phyloP scores from a whole-genome alignment of 2,797 vertebrate species.

The Petrocephalus sullivani region DNA sequence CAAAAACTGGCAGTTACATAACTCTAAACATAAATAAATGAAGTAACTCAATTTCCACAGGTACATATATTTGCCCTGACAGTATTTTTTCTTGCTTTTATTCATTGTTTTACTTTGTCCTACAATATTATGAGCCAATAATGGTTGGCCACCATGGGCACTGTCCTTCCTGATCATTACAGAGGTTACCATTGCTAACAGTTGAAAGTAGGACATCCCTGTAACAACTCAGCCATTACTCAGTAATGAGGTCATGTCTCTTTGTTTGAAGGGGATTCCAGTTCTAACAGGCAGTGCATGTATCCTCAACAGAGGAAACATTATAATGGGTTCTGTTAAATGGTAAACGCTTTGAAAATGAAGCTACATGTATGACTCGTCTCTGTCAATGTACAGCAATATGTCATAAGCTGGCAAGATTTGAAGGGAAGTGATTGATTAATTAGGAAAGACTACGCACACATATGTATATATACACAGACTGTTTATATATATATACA shows the following conservation, averaged over 20 bases:
- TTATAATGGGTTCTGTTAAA: neutral
- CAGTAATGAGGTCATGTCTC: slow-evolving; percentile 7
- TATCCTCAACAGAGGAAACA: neutral
- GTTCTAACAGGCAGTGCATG: neutral
- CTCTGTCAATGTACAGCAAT: neutral
- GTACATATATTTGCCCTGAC: neutral
- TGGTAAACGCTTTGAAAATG: neutral
- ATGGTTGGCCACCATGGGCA: neutral
- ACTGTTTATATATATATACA: neutral
- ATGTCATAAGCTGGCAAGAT: neutral
- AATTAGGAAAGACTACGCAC: neutral
- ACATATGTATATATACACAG: neutral
- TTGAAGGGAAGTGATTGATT: neutral
- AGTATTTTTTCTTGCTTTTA: neutral
- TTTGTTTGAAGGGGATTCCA: neutral
- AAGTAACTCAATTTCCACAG: neutral
- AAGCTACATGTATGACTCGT: neutral
- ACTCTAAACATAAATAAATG: neutral
- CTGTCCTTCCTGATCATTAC: slow-evolving; percentile 5
- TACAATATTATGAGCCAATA: neutral
- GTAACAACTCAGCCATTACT: neutral
- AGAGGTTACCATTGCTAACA: neutral
- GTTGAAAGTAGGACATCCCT: neutral
- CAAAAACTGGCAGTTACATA: neutral
- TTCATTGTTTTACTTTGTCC: neutral